A percentile compares a stretch with the other conserved stretches of the same genome.
Conservation (phyloP, 2,113 vertebrate genomes). For the Rhabdornis inornatus region DNA sequence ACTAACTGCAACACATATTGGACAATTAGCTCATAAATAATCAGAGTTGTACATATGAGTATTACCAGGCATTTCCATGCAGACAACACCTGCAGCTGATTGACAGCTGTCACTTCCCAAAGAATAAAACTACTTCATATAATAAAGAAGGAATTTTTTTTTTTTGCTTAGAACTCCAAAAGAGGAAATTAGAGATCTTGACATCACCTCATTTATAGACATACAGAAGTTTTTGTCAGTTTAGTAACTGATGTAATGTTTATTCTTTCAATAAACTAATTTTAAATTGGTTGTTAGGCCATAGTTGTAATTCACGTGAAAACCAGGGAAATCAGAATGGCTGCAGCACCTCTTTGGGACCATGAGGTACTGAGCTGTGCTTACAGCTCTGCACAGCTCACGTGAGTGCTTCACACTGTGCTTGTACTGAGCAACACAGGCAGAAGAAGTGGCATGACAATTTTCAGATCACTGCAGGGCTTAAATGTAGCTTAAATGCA, state of each 20-base stretch:
- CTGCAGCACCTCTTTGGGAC: neutral
- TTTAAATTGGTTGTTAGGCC: neutral
- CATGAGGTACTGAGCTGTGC: neutral
- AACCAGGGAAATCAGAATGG: neutral
- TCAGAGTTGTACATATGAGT: neutral
- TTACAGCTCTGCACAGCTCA: neutral
- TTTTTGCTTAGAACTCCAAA: neutral
- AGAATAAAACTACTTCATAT: neutral
- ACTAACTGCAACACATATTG: neutral
- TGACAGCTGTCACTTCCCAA: neutral
- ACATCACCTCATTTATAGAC: neutral
- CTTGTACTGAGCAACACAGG: neutral
- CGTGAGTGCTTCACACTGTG: accelerated
- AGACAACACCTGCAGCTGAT: neutral
- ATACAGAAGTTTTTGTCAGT: neutral
- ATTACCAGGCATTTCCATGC: neutral
- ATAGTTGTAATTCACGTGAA: neutral
- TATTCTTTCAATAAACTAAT: neutral
- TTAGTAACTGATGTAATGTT: neutral
- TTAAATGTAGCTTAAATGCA: neutral
- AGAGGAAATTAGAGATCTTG: neutral
- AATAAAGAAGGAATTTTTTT: neutral
- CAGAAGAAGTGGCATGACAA: neutral
- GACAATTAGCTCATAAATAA: neutral
- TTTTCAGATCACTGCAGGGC: neutral